phyloP scores from a whole-genome alignment of 2,797 vertebrate species.

The Monodelphis domestica region DNA sequence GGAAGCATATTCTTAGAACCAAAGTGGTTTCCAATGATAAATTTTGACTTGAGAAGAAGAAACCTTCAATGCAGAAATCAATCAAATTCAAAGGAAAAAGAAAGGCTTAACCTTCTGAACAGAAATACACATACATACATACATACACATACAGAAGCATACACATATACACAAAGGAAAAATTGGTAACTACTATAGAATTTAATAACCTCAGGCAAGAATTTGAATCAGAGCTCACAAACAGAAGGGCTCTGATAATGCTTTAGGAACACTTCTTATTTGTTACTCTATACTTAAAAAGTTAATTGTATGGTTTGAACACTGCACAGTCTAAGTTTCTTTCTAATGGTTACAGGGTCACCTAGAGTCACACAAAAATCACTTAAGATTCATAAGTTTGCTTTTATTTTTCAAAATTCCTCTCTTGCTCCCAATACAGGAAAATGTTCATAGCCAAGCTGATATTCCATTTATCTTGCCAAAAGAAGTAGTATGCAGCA shows the following conservation, averaged over 20 bases:
- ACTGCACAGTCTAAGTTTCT: neutral
- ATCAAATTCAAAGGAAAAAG: slow-evolving; percentile 34
- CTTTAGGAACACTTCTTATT: neutral
- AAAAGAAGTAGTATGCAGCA: neutral
- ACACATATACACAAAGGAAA: neutral
- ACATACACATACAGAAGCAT: neutral
- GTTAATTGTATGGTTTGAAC: neutral
- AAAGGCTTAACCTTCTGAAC: neutral
- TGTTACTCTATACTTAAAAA: neutral
- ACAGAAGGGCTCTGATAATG: neutral
- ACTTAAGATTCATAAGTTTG: neutral
- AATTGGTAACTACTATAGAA: neutral
- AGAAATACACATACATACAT: neutral
- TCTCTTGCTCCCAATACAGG: neutral
- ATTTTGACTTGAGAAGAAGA: slow-evolving; percentile 47
- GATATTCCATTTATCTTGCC: neutral
- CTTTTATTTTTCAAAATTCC: neutral
- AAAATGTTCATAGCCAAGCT: neutral
- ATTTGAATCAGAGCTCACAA: neutral
- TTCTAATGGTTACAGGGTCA: neutral
- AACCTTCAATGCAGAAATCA: slow-evolving; percentile 19
- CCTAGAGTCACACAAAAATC: neutral
- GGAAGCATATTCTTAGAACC: slow-evolving; percentile 30
- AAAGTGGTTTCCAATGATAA: slow-evolving; percentile 49
- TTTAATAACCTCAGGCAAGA: fast-evolving